These are phyloP conservation scores for Lethenteron camtschaticum DNA, from an alignment of 2,113 vertebrate species.

Conservation along the genomic window DNA sequence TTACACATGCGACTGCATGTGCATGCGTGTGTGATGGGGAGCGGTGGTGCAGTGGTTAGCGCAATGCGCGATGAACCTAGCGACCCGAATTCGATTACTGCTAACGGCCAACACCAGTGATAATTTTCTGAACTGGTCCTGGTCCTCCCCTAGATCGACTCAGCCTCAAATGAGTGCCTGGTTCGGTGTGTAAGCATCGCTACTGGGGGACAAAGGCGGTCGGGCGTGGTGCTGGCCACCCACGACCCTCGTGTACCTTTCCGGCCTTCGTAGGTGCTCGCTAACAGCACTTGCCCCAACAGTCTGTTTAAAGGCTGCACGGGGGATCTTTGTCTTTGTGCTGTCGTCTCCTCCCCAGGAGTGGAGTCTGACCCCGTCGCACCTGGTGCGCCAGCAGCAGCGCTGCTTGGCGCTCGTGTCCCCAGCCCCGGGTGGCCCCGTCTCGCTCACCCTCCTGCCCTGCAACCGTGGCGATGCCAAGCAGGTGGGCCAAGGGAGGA, in stretches of 20 bases:
- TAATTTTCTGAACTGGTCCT: no score
- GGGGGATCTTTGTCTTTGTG: background rate
- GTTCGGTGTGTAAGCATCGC: no score
- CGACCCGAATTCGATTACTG: no score
- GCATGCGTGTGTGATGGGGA: background rate
- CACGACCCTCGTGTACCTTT: no score
- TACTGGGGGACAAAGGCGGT: no score
- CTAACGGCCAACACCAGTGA: no score
- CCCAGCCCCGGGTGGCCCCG: constrained; percentile 38
- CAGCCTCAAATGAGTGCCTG: no score
- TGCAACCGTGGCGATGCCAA: constrained; percentile 62
- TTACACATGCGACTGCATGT: background rate
- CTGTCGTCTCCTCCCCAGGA: constrained; percentile 24
- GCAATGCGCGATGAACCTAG: no score
- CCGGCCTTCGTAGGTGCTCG: no score
- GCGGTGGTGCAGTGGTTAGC: no score
- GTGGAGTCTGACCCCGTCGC: constrained; percentile 61
- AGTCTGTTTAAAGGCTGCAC: constrained; percentile 4
- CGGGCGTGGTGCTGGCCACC: no score
- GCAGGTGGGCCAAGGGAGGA: constrained; percentile 36
- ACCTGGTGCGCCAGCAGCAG: constrained; percentile 61
- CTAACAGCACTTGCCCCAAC: constrained; percentile 8
- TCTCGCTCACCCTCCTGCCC: constrained; percentile 44
- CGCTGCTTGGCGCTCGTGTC: constrained; percentile 59
- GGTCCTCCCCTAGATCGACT: no score